Conservation (phyloP, 2,888 invertebrate species). For the Melikaiella ostensackeni region DNA sequence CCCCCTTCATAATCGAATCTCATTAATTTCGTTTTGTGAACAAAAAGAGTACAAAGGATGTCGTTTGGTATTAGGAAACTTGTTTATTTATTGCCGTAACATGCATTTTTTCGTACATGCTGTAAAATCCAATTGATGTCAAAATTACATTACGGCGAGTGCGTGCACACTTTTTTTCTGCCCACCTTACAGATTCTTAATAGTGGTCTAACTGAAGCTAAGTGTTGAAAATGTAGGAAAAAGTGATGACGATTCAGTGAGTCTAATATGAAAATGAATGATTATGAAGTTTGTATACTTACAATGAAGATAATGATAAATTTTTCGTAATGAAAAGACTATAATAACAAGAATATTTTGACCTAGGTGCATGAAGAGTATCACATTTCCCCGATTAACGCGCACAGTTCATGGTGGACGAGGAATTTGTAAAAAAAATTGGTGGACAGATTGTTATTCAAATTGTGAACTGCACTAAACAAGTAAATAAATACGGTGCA, state of each 20-base stretch:
- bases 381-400: conserved; percentile 8
- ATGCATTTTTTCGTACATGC: conserved; percentile 66
- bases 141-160: conserved; percentile 31
- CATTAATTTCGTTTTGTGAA: conserved; percentile 41
- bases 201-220: conserved; percentile 5
- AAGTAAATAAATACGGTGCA: conserved; percentile 27
- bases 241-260: neutral
- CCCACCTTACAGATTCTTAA: conserved; percentile 13
- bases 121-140: conserved; percentile 35
- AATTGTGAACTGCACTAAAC: conserved; percentile 4
- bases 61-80: conserved; percentile 68
- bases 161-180: conserved; percentile 20
- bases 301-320: conserved; percentile 6
- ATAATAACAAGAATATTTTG: conserved; percentile 42
- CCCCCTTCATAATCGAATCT: neutral
- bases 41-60: conserved; percentile 62
- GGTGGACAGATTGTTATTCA: neutral
- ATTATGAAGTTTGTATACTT: conserved; percentile 16
- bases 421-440: conserved; percentile 24
- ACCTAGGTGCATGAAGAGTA: conserved; percentile 28
- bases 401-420: conserved; percentile 4
- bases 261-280: conserved; percentile 24
- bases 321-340: neutral
- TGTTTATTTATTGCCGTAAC: conserved; percentile 70
- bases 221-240: conserved; percentile 5